Evolutionary conservation across 2,113 vertebrate species (phyloP).

Genomic region (Ivindomyrus marchei): DNA sequence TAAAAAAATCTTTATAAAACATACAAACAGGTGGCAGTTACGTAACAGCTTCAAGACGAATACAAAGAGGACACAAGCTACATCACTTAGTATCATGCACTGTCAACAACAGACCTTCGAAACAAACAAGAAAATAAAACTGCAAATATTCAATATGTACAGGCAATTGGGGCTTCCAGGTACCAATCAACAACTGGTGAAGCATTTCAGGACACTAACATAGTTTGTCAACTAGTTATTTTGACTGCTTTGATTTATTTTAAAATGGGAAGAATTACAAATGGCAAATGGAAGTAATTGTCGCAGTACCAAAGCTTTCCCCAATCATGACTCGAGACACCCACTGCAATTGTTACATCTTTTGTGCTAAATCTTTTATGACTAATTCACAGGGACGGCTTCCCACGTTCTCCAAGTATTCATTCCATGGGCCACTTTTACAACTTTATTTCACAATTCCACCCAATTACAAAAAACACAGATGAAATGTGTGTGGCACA

Average conservation of each 20-base stretch:
- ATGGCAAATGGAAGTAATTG: background rate
- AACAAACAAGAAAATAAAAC: background rate
- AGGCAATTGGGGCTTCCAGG: background rate
- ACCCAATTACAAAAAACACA: background rate
- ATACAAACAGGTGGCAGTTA: slow-evolving; percentile 70
- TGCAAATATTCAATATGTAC: background rate
- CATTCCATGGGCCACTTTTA: background rate
- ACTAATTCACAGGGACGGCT: background rate
- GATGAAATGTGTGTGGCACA: background rate
- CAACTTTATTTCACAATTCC: background rate
- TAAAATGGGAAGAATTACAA: background rate
- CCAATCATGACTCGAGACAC: background rate
- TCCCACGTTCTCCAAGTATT: background rate
- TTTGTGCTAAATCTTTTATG: slow-evolving; percentile 1
- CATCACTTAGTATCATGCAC: slow-evolving; percentile 55
- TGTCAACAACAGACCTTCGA: slow-evolving; percentile 29
- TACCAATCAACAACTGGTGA: background rate
- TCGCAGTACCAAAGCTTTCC: background rate
- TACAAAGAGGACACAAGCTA: slow-evolving; percentile 47
- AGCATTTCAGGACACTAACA: background rate
- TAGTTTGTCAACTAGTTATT: background rate
- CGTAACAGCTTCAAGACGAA: slow-evolving; percentile 53
- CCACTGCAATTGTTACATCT: slow-evolving; percentile 7
- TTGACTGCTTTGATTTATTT: background rate
- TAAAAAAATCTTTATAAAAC: slow-evolving; percentile 31